Evolutionary conservation across 2,888 invertebrate species (phyloP), one percentile per base, ranked within the genome.

Genomic region (Argyra leucocephala): DNA sequence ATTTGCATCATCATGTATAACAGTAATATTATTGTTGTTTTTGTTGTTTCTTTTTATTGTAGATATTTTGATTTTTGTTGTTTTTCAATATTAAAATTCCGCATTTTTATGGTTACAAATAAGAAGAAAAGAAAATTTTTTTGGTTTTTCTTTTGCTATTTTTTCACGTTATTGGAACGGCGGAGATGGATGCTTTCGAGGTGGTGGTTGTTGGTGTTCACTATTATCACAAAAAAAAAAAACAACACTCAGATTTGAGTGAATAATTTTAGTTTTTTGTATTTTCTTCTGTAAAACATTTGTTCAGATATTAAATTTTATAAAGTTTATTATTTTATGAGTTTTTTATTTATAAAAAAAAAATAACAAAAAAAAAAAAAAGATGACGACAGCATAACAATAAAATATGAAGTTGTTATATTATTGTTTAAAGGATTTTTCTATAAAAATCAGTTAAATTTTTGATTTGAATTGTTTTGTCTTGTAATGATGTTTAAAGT

Each of bases 361-460:
- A 48, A 48, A 18, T 18, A 18, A 48, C 48, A 48, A 48, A 48
- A 48, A 37, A 15, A 37, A 37, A 37, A 15, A 37, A 48, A 22
- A 18, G 12, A 3, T 2, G 4, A 10, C 22, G n/a, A 18, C 18
- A n/a, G 22, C 5, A 6, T 12, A 26, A 12, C 23, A 15, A 61
- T n/a, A 61, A 31, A 18, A 18, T 23, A n/a, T 66, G 18, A 58
- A 63, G 18, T 23, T 61, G 23, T 24, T 62, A 57, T 63, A 64
- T 66, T 66, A 22, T 22, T 37, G 23, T 21, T 60, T 61, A 22
- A 64, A n/a, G n/a, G n/a, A n/a, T n/a, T n/a, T n/a, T n/a, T n/a
- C n/a, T n/a, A n/a, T n/a, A n/a, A n/a, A n/a, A n/a, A n/a, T n/a
- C n/a, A n/a, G n/a, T n/a, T n/a, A n/a, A n/a, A n/a, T n/a, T n/a